Evolutionary conservation across 2,888 invertebrate genomes (phyloP).

Genomic region (Trachelus stipa): DNA sequence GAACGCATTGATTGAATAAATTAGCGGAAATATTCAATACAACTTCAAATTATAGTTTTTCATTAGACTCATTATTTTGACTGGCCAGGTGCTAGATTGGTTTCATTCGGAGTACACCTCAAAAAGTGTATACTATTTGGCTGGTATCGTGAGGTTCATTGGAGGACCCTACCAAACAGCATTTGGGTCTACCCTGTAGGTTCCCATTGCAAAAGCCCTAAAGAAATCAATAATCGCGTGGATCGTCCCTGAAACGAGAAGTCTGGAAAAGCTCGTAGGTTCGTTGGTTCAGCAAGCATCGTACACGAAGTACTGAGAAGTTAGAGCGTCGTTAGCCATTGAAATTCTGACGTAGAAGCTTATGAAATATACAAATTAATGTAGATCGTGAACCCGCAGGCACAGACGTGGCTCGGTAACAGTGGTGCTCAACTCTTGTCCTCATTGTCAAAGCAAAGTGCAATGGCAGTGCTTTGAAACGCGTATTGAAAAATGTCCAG

Average conservation of each 20-base stretch:
- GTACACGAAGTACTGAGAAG: background rate
- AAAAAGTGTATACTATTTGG: background rate
- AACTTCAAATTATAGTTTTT: background rate
- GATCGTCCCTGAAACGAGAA: background rate
- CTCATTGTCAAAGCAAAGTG: background rate
- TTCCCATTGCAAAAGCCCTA: background rate
- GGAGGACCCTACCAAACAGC: background rate
- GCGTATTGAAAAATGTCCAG: background rate
- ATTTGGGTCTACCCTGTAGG: background rate
- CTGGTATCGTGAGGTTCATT: background rate
- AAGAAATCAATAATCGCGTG: background rate
- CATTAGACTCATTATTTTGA: background rate
- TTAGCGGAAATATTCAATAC: background rate
- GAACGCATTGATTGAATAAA: background rate
- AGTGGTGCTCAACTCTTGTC: background rate
- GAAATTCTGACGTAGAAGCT: background rate
- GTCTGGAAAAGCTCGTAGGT: background rate
- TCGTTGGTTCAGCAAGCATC: background rate
- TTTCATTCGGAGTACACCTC: background rate
- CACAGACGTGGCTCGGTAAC: background rate
- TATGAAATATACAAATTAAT: slow-evolving; percentile 3
- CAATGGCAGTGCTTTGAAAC: background rate
- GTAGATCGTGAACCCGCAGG: slow-evolving; percentile 5
- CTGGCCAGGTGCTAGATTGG: background rate
- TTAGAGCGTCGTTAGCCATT: background rate